Evolutionary conservation across 2,113 vertebrate species (phyloP), one percentile per base, ranked within the genome.

Genomic region (Suncus etruscus): DNA sequence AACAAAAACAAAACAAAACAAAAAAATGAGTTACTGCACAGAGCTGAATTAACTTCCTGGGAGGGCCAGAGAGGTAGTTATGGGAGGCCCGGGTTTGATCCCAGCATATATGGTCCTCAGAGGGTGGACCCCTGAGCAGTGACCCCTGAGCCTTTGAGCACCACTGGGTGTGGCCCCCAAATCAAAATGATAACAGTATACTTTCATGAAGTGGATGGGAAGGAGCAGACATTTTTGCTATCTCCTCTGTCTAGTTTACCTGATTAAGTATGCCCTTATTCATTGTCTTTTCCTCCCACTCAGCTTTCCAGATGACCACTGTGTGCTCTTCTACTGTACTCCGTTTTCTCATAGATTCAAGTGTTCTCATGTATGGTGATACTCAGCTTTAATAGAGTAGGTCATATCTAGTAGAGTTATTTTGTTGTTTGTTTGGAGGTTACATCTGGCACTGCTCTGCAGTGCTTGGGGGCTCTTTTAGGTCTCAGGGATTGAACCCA

Each of bases 301-400:
- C 4, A 39, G 18, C 65, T 84, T 15, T 79, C 76, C 18, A 1
- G 4, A 11, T 6, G 66, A 31, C 45, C 8, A 0, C 4, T 11
- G 7, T 12, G 15, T 86, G 31, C 14, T 39, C 6, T 72, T 76
- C 87, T 81, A 32, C 68, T 65, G 51, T 39, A 15, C 54, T 63
- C 31, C 48, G 80, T 88, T 79, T 47, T 11, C 69, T 48, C 15
- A 0, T 3, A n/a, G 14, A 79, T 24, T 65, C 75, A 80, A 50
- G 5, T 87, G 15, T 94, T 47, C 90, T 91, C 73, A 32, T 75
- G 63, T 20, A 47, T 31, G 70, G 2, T 15, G 51, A 25, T 6
- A 6, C 54, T 83, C 22, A 3, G 6, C 82, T 92, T 87, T 69
- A n/a, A 84, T 32, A 87, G 80, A 87, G 76, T 79, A 78, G 27